Percentiles rank a stretch among this genome's conserved stretches.
These are phyloP conservation scores for Cosmia pyralina DNA, from an alignment of 2,888 invertebrate species.

Conservation along the genomic window DNA sequence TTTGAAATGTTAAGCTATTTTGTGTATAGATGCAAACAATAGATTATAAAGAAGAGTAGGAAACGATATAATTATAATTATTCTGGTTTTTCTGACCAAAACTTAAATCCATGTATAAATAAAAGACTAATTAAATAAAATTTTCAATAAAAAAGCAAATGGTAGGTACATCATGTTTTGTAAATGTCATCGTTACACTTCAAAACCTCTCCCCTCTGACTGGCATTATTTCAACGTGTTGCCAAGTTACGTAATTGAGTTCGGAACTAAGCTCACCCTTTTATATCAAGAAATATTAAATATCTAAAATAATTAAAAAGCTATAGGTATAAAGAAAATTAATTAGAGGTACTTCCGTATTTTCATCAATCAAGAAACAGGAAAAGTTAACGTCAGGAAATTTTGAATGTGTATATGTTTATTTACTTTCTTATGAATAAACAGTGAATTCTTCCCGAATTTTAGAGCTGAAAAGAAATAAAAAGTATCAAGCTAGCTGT, in stretches of 20 bases:
- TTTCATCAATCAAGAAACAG: conserved; percentile 1
- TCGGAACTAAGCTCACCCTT: conserved; percentile 62
- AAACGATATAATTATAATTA: neutral
- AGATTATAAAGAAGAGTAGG: neutral
- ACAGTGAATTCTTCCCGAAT: neutral
- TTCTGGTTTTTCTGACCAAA: neutral
- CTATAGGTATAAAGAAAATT: conserved; percentile 13
- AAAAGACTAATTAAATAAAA: conserved; percentile 9
- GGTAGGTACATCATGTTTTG: conserved; percentile 49
- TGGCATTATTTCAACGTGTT: conserved; percentile 67
- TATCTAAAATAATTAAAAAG: conserved; percentile 38
- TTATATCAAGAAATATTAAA: conserved; percentile 54
- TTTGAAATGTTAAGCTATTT: neutral
- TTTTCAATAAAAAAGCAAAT: conserved; percentile 31
- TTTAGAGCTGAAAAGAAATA: conserved; percentile 1
- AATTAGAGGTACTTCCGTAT: neutral
- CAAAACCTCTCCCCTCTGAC: conserved; percentile 63
- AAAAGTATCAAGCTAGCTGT: conserved; percentile 3
- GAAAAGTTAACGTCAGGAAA: neutral
- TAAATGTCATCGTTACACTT: conserved; percentile 63
- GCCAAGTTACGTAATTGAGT: conserved; percentile 65
- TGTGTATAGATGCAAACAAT: neutral
- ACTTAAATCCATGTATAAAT: too few relatives aligned
- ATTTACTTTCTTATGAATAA: neutral
- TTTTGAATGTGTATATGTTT: neutral